These are phyloP conservation scores for Machaerirhynchus nigripectus DNA, from an alignment of 2,113 vertebrate genomes.

Conservation along the genomic window DNA sequence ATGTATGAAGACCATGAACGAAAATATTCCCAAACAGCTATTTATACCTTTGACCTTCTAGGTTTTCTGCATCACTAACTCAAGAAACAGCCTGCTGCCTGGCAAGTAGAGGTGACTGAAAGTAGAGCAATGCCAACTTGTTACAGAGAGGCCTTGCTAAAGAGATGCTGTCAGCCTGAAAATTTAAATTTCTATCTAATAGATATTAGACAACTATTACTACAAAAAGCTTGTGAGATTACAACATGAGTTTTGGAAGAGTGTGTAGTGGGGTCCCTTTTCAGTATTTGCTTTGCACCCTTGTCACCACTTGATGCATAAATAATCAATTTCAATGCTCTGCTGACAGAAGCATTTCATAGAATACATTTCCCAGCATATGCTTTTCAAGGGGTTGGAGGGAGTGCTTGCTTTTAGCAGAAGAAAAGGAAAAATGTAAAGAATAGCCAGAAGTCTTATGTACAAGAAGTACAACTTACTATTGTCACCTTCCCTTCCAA, in stretches of 20 bases:
- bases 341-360: not conserved
- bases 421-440: not conserved
- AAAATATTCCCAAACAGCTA: slow-evolving; percentile 47
- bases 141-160: not conserved
- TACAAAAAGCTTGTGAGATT: not conserved
- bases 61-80: slow-evolving; percentile 54
- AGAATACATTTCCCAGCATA: not conserved
- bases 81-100: slow-evolving; percentile 40
- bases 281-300: not conserved
- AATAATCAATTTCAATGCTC: slow-evolving; percentile 19
- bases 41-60: slow-evolving; percentile 63
- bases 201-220: not conserved
- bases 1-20: slow-evolving; percentile 5
- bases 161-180: not conserved
- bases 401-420: not conserved
- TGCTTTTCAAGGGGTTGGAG: not conserved
- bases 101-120: slow-evolving; percentile 51
- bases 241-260: not conserved
- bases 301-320: not conserved
- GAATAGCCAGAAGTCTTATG: fast-evolving
- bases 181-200: not conserved
- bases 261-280: not conserved
- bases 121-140: slow-evolving; percentile 13
- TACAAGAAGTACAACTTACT: not conserved
- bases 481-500: not conserved